Evolutionary conservation across 2,113 vertebrate species (phyloP).

Genomic region (Isurus oxyrinchus): DNA sequence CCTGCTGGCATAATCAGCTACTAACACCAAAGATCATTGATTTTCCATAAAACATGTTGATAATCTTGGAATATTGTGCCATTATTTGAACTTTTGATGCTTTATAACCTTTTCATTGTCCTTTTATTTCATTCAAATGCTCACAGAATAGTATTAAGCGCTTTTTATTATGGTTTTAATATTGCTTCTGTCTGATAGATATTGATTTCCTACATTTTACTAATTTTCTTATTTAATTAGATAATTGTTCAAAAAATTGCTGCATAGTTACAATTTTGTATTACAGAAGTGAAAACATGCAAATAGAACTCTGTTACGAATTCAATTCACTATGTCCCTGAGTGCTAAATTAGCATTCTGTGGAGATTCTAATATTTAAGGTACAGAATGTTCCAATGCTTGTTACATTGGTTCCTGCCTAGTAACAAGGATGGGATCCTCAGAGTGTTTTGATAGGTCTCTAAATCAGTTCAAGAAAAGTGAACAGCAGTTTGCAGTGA

Average conservation of each 20-base stretch:
- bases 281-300: neutral
- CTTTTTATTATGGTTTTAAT: neutral
- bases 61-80: neutral
- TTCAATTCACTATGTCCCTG: no score
- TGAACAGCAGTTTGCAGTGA: no score
- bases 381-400: no score
- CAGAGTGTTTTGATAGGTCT: no score
- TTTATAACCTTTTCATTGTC: neutral
- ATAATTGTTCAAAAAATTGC: neutral
- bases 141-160: neutral
- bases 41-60: neutral
- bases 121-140: neutral
- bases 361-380: no score
- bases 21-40: neutral
- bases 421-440: no score
- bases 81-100: neutral
- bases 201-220: neutral
- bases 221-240: neutral
- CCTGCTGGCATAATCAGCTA: neutral
- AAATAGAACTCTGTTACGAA: neutral
- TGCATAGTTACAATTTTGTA: neutral
- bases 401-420: no score
- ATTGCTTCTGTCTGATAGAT: neutral
- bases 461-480: no score
- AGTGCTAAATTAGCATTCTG: no score